Percentiles rank a stretch among this genome's conserved stretches.
These are phyloP conservation scores for Atherinosoma microstoma DNA, from an alignment of 2,797 vertebrate genomes.

Conservation along the genomic window DNA sequence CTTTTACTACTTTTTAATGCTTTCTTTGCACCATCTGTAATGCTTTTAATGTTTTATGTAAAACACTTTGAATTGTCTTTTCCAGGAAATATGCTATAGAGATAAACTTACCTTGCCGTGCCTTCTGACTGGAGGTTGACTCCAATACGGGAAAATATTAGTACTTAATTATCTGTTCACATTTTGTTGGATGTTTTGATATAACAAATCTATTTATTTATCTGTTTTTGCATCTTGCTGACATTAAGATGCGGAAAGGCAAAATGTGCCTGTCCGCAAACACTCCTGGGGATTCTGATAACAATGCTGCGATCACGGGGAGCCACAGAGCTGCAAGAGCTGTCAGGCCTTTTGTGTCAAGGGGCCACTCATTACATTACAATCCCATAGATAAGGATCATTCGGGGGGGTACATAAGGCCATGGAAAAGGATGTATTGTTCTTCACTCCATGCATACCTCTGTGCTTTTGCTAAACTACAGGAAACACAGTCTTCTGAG, in stretches of 20 bases:
- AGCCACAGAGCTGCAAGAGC: constrained; percentile 78
- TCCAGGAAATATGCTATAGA: no score
- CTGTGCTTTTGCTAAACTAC: constrained; percentile 72
- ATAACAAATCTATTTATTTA: neutral
- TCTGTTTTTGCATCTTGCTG: constrained; percentile 33
- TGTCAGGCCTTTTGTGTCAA: constrained; percentile 83
- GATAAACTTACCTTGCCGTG: no score
- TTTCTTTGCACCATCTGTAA: no score
- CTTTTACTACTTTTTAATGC: neutral
- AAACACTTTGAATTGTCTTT: no score
- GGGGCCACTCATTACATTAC: constrained; percentile 82
- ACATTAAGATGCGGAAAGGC: constrained; percentile 57
- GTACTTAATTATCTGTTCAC: neutral
- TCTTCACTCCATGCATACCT: constrained; percentile 75
- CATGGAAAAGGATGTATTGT: constrained; percentile 75
- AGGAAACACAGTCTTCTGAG: constrained; percentile 70
- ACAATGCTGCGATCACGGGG: constrained; percentile 78
- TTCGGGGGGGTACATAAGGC: constrained; percentile 65
- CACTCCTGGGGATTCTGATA: constrained; percentile 81
- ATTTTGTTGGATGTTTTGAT: constrained; percentile 5
- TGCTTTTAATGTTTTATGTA: no score
- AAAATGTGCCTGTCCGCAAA: constrained; percentile 72
- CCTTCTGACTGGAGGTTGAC: neutral
- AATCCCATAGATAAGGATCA: constrained; percentile 82
- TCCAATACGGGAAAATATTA: neutral